Conservation (phyloP, 37 sponge, comb jelly and placozoan species). For the Axinella damicornis region DNA sequence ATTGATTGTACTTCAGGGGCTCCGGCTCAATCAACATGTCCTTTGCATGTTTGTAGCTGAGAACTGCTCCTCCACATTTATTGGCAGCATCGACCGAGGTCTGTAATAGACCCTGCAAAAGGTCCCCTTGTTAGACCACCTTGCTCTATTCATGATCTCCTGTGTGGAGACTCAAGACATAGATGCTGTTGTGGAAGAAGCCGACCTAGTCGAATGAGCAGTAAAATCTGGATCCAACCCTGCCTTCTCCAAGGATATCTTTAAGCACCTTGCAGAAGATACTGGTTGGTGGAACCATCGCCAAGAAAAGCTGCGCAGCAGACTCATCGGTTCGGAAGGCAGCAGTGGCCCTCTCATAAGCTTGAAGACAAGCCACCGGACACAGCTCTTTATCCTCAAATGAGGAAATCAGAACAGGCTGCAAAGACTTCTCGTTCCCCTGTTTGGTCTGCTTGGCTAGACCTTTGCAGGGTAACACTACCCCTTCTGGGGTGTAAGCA, state of each 20-base stretch:
- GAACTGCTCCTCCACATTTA: no score
- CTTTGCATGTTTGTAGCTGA: no score
- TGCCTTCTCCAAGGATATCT: neutral
- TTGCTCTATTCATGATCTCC: constrained; percentile 31
- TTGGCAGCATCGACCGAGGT: no score
- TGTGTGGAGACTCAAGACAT: constrained; percentile 14
- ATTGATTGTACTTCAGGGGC: no score
- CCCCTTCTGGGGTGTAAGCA: neutral
- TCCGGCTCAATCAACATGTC: no score
- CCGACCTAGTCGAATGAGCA: constrained; percentile 48
- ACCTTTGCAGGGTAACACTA: neutral
- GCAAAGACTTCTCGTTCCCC: neutral
- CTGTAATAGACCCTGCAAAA: no score
- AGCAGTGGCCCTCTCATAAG: constrained; percentile 3
- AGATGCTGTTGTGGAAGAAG: constrained; percentile 26
- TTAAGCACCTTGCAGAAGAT: constrained; percentile 23
- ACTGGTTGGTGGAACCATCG: constrained; percentile 21
- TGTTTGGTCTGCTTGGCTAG: neutral
- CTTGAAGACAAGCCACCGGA: constrained; percentile 18
- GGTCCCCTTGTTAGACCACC: constrained; percentile 18
- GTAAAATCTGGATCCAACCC: constrained; percentile 20
- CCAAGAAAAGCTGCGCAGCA: constrained; percentile 23
- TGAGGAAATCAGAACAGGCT: neutral
- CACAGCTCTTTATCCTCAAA: neutral
- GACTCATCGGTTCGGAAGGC: neutral